Evolutionary conservation across 2,113 vertebrate genomes (phyloP).

Genomic region (Prietella phreatophila): DNA sequence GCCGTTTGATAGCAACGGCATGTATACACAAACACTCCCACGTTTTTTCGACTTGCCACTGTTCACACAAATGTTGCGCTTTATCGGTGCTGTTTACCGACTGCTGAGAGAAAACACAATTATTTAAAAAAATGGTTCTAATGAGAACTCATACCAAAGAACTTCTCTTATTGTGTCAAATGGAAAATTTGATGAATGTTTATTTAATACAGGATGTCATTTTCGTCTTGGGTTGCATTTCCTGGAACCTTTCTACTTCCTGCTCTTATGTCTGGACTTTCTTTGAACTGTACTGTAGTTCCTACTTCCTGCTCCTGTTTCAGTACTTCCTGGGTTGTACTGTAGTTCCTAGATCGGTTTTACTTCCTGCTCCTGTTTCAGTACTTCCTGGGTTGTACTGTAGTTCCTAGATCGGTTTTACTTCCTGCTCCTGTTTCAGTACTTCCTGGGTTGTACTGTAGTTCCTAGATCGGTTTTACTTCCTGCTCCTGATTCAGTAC

Average conservation of each 20-base stretch:
- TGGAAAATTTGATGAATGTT: background rate
- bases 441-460: background rate
- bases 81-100: background rate
- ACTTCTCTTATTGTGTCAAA: background rate
- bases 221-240: background rate
- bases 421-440: too few relatives aligned
- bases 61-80: background rate
- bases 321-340: background rate
- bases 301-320: background rate
- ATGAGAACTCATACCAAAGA: background rate
- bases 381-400: background rate
- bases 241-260: background rate
- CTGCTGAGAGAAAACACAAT: background rate
- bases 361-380: background rate
- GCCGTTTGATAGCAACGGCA: background rate
- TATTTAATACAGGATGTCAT: background rate
- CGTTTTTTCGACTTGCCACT: background rate
- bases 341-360: background rate
- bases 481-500: background rate
- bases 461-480: background rate
- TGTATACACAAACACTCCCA: background rate
- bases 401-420: too few relatives aligned
- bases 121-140: background rate
- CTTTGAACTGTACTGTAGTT: background rate
- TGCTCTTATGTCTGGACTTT: too few relatives aligned